Evolutionary conservation across 2,113 vertebrate species (phyloP), one percentile per base, ranked within the genome.

Genomic region (Varanus komodoensis): DNA sequence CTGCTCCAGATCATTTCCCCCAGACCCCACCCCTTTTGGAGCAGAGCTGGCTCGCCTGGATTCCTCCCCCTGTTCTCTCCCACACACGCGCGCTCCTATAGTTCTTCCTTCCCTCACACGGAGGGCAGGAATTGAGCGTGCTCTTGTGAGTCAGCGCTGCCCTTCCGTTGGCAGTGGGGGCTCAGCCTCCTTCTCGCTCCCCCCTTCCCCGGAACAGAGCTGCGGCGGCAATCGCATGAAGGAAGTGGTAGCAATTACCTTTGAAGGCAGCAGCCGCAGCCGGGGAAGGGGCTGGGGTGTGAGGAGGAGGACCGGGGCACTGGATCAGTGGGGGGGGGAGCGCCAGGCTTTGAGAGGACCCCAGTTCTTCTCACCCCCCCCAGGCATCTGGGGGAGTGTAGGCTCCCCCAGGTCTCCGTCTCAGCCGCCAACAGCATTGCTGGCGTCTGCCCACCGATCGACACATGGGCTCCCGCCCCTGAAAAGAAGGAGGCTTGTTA

Each of bases 121-220:
- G 25, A 34, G 71, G 77, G 48, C 38, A 80, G 38, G 19, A 9
- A 74, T 64, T 1, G 3, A 54, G 71, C 78, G 8, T 8, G 90
- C 44, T 44, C 87, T 95, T 87, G 95, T 98, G 97, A 98, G 97
- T 97, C 97, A 97, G 97, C 97, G 97, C 84, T 69, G 96, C 93
- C 93, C 85, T 93, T 79, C 54, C 87, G 93, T 93, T 91, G 93
- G 95, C 86, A 0, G 50, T 92, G 69, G 77, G 38, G 54, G 38
- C 71, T 84, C 34, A 73, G 81, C 68, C 54, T 77, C 54, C 77
- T 3, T 64, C 71, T 84, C 19, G 48, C 52, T 34, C 25, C 14
- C 68, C 79, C 2, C n/a, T 21, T 25, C 8, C 68, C 84, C 12
- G 25, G 89, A 88, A 94, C 90, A 15, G 67, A 87, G 77, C 87